Conservation (phyloP, 1,140 invertebrate genomes). For the Drosophila leontia region DNA sequence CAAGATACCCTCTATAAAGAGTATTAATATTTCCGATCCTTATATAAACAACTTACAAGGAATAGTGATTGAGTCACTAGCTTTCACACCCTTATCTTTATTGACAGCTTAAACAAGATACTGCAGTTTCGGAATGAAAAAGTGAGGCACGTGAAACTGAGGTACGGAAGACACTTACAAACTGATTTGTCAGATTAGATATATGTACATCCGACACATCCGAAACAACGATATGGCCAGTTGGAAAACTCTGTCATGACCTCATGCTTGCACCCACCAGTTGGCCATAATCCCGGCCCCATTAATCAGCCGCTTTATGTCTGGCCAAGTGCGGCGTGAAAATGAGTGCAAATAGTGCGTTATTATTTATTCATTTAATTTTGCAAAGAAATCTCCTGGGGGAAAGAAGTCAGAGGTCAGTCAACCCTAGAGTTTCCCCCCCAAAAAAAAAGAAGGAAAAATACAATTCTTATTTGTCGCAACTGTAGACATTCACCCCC, state of each 20-base stretch:
- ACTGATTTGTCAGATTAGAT: conserved; percentile 2
- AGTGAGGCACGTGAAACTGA: too few species aligned
- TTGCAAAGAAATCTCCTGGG: conserved; percentile 33
- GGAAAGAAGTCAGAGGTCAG: conserved; percentile 44
- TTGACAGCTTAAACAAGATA: conserved; percentile 11
- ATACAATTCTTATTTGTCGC: conserved; percentile 53
- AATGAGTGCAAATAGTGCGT: conserved; percentile 67
- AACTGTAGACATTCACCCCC: neutral
- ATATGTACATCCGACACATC: neutral
- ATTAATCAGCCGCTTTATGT: conserved; percentile 72
- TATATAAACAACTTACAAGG: neutral
- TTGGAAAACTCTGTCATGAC: neutral
- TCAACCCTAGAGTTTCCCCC: conserved; percentile 51
- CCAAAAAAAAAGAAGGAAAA: conserved; percentile 25
- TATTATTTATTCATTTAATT: conserved; percentile 80
- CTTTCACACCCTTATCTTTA: conserved; percentile 20
- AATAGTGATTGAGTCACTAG: neutral
- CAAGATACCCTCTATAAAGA: neutral
- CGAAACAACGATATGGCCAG: neutral
- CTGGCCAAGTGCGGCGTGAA: conserved; percentile 26
- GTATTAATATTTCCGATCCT: neutral
- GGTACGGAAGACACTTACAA: neutral
- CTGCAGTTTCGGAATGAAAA: neutral
- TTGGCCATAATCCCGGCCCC: conserved; percentile 20
- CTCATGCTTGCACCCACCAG: conserved; percentile 8